These are phyloP conservation scores for Hucho hucho DNA, from an alignment of 2,113 vertebrate species.

Conservation along the genomic window DNA sequence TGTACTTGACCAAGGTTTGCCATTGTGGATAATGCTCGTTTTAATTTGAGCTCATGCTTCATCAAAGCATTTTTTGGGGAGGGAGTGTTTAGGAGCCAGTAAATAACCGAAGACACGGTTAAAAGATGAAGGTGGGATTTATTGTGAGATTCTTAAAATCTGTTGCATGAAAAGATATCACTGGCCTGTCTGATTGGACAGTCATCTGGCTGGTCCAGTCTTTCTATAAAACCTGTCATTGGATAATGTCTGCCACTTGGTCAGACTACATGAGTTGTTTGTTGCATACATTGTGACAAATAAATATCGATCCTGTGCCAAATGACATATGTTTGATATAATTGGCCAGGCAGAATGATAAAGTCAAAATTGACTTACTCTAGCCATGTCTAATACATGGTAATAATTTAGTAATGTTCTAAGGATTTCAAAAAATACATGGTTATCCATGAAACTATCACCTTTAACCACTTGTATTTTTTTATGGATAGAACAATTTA, in stretches of 20 bases:
- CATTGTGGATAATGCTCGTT: too few species aligned
- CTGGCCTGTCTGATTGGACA: background rate
- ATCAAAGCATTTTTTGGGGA: too few species aligned
- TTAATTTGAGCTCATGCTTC: too few species aligned
- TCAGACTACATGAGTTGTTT: background rate
- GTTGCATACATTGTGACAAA: conserved; percentile 1
- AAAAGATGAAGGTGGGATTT: too few species aligned
- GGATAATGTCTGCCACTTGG: background rate
- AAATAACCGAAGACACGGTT: too few species aligned
- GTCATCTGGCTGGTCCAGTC: background rate
- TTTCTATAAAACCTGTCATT: background rate
- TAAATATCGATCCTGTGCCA: conserved; percentile 50
- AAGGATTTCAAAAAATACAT: background rate
- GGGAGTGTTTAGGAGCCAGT: too few species aligned
- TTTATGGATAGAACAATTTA: background rate
- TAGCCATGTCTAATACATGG: background rate
- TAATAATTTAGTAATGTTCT: background rate
- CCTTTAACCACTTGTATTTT: background rate
- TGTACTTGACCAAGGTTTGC: too few species aligned
- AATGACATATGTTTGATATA: conserved; percentile 23
- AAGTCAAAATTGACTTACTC: background rate
- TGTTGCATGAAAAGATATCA: background rate
- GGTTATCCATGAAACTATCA: too few species aligned
- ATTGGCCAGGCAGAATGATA: background rate
- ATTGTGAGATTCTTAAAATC: too few species aligned